phyloP scores from a whole-genome alignment of 2,113 vertebrate genomes.

The Pavo muticus region DNA sequence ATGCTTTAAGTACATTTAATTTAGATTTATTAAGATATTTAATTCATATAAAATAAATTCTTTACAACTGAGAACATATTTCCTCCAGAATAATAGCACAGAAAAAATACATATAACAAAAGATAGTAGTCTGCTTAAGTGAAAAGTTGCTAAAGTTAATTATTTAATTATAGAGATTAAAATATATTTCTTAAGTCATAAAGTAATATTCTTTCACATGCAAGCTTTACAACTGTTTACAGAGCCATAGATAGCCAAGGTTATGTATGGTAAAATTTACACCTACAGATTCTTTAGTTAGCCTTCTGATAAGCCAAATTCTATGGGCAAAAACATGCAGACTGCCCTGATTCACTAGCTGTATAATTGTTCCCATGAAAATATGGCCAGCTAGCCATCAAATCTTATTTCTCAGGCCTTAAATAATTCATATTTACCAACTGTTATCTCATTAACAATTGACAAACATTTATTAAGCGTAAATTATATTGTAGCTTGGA shows the following conservation, averaged over 20 bases:
- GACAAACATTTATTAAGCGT: slow-evolving; percentile 38
- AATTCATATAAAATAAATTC: slow-evolving; percentile 1
- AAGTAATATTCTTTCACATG: not conserved
- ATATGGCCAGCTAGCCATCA: slow-evolving; percentile 40
- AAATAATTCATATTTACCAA: slow-evolving; percentile 57
- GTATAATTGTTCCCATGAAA: not conserved
- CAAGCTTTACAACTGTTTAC: not conserved
- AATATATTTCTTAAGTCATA: not conserved
- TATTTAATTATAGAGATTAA: not conserved
- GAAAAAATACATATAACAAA: not conserved
- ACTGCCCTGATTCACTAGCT: not conserved
- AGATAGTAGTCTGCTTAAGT: not conserved
- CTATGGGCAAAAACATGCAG: not conserved
- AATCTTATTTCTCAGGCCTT: slow-evolving; percentile 33
- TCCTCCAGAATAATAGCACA: not conserved
- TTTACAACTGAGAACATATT: not conserved
- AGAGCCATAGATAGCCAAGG: not conserved
- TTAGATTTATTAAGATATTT: slow-evolving; percentile 23
- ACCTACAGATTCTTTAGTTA: not conserved
- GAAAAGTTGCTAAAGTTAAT: not conserved
- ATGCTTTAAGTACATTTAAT: not conserved
- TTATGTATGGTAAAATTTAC: not conserved
- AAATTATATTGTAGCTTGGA: slow-evolving; percentile 6
- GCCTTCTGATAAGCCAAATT: not conserved
- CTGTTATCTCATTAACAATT: slow-evolving; percentile 44